A percentile compares a stretch with the other conserved stretches of the same genome.
phyloP scores from a whole-genome alignment of 37 sponge, comb jelly and placozoan species.

The Amphimedon queenslandica region DNA sequence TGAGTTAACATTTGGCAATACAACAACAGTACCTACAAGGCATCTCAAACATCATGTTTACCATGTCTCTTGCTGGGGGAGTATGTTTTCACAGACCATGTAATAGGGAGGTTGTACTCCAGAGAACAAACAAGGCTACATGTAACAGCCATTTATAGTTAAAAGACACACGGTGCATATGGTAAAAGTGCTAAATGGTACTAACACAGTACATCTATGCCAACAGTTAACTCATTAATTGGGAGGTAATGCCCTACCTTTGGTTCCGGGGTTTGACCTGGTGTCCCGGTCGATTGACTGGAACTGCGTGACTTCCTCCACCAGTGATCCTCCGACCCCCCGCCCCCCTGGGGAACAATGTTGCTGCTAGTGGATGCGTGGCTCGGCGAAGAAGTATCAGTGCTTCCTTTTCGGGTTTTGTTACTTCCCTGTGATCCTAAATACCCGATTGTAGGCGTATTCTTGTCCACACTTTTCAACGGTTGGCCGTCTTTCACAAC shows the following conservation, averaged over 20 bases:
- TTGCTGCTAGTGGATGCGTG: neutral
- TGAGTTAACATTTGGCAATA: too few relatives aligned
- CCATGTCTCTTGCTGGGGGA: too few relatives aligned
- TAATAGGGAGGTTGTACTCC: too few relatives aligned
- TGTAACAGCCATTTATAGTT: too few relatives aligned
- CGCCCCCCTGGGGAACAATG: neutral
- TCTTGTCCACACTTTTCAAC: neutral
- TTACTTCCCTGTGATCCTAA: neutral
- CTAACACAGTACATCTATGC: too few relatives aligned
- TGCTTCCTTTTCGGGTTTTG: neutral
- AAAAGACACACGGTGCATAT: too few relatives aligned
- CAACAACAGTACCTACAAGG: too few relatives aligned
- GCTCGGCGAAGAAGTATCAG: neutral
- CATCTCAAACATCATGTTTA: too few relatives aligned
- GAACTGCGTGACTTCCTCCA: conserved; percentile 2
- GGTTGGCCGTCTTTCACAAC: conserved; percentile 23
- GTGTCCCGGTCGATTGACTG: neutral
- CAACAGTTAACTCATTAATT: too few relatives aligned
- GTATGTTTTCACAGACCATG: too few relatives aligned
- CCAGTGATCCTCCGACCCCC: neutral
- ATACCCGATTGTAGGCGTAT: conserved; percentile 4
- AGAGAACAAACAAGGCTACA: neutral
- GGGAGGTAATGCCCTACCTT: too few relatives aligned
- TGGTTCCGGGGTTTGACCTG: neutral
- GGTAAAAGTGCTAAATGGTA: too few relatives aligned